A percentile compares a stretch with the other conserved stretches of the same genome.
These are phyloP conservation scores for Drosophila aldrichi DNA, from an alignment of 2,888 invertebrate species.

Conservation along the genomic window DNA sequence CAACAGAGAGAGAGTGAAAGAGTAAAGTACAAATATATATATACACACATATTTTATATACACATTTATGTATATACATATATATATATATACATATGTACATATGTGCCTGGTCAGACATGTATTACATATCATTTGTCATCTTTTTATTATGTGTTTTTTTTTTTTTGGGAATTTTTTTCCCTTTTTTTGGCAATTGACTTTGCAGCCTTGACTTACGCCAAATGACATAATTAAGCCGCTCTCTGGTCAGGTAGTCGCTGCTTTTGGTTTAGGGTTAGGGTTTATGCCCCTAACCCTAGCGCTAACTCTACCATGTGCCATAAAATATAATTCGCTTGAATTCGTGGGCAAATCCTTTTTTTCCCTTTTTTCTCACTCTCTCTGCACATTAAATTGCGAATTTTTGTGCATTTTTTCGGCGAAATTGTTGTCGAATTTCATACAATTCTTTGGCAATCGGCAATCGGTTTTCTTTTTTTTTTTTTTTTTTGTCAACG, in stretches of 20 bases:
- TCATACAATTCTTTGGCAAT: conserved; percentile 51
- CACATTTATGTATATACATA: background rate
- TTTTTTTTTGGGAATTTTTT: conserved; percentile 30
- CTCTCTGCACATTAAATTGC: conserved; percentile 55
- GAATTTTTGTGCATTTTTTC: conserved; percentile 18
- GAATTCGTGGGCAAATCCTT: conserved; percentile 70
- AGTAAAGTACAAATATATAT: background rate
- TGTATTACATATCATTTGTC: conserved; percentile 51
- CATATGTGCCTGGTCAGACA: conserved; percentile 42
- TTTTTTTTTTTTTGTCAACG: conserved; percentile 26
- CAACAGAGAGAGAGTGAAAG: conserved; percentile 6
- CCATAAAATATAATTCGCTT: conserved; percentile 70
- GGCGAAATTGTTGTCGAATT: conserved; percentile 46
- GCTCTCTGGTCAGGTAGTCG: conserved; percentile 54
- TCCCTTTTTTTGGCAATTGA: conserved; percentile 64
- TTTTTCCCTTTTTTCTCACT: conserved; percentile 15
- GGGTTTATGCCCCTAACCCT: conserved; percentile 44
- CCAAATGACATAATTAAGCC: conserved; percentile 77
- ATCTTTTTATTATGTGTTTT: conserved; percentile 36
- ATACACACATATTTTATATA: conserved; percentile 20
- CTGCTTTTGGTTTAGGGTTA: conserved; percentile 36
- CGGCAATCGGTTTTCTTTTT: conserved; percentile 30
- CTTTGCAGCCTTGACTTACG: conserved; percentile 78
- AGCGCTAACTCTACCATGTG: conserved; percentile 39
- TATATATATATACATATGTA: conserved; percentile 1